Evolutionary conservation across 2,888 invertebrate species (phyloP), one percentile per base, ranked within the genome.

Genomic region (Spicauda simplicius): DNA sequence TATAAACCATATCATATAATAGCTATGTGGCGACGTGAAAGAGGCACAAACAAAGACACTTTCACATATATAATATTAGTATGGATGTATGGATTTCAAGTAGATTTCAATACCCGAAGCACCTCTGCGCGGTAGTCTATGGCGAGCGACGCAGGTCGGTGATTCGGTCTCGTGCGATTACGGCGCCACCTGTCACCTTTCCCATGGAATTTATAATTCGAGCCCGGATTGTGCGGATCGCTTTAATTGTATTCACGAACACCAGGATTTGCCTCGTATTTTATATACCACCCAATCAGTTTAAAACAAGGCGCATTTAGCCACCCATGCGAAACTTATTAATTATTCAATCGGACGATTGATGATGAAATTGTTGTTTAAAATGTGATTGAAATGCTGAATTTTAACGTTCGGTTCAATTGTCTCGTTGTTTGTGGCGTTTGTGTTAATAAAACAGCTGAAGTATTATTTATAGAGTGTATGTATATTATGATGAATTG

Each of bases 121-220:
- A 53, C 41, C 25, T 65, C 41, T 66, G 60, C 16, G 12, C 30
- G 7, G 1, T 66, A 33, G 0, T 66, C 65, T 66, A 54, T 66
- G 65, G 33, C 58, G 58, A 25, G 64, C 53, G 58, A 59, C 59
- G 59, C 50, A 64, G 56, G 52, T 58, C 58, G 59, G 65, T 60
- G 66, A 65, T 65, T 59, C 65, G 65, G 65, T 59, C 59, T 84
- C 81, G 68, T 84, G 88, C 88, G 90, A 90, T 88, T 88, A 89
- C 85, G 75, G 84, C 82, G 84, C 78, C 91, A 91, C 90, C 90
- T 91, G 91, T 84, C 90, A 85, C 82, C 87, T 82, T 86, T 90
- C 91, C 87, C 91, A 91, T 77, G 82, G 90, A 90, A 90, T 91
- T 89, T 83, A 91, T 90, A 90, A 90, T 90, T 89, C 81, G 74